Base-by-base conservation (phyloP, 1,140 invertebrate species). In the Antheraea mylitta region DNA sequence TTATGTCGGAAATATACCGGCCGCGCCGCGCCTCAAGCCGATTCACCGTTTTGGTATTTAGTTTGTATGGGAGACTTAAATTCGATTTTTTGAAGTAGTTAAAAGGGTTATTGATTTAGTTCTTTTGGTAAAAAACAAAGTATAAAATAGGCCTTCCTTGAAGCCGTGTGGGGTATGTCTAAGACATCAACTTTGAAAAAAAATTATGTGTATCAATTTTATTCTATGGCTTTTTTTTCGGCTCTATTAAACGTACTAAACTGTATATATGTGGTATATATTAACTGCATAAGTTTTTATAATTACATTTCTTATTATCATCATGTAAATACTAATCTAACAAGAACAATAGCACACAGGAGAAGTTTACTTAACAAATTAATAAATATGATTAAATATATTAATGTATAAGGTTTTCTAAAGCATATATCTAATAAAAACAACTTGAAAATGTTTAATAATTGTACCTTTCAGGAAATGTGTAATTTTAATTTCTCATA, bases 1-100 rank as follows among this genome's bases (percentile, higher is more conserved):
- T 92, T 92, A 92, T 92, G 90, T 92, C 90, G 90, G 90, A 92
- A 92, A 92, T 92, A 92, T 92, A 92, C 89, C 86, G 90, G 88
- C 81, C 79, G 86, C 82, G 77, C 78, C 80, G 83, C 85, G 90
- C 79, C 86, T 90, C 86, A 82, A 84, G 90, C 89, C 90, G 86
- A 80, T 87, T 80, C 77, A 86, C 82, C 65, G 78, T 87, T 92
- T 90, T 69, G 72, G 75, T 74, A 91, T 92, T 92, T 92, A 92
- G 85, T 92, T 92, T 92, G 89, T 92, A 92, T 91, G 90, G 86
- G 79, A 83, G 90, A 82, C 79, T 88, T 89, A 82, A 85, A 86
- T 90, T 90, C 71, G 78, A 84, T 87, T 90, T 92, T 92, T 91
- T 84, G 73, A 87, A 76, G 74, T 79, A 73, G 80, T 86, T 77